phyloP scores from a whole-genome alignment of 2,113 vertebrate species.

The mouse (Mus musculus) region DNA sequence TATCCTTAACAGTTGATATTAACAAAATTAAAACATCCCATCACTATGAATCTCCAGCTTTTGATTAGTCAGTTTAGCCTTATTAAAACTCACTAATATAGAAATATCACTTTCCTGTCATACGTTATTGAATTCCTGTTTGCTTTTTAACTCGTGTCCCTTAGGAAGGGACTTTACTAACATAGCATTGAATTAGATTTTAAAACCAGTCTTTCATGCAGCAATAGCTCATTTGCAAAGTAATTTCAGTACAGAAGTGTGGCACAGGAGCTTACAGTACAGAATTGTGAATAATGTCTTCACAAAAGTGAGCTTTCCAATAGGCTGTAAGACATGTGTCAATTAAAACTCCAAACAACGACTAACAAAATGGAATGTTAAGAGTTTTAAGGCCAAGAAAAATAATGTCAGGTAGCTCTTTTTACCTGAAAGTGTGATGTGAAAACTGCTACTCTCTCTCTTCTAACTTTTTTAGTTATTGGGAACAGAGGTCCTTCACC shows the following conservation, averaged over 20 bases:
- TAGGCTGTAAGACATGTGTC: conserved; percentile 70
- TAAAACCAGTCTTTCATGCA: conserved; percentile 78
- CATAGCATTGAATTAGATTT: conserved; percentile 82
- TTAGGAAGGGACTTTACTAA: conserved; percentile 77
- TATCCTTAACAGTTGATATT: background rate
- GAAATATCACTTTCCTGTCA: conserved; percentile 42
- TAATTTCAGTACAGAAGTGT: conserved; percentile 81
- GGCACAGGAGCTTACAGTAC: conserved; percentile 67
- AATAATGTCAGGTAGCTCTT: background rate
- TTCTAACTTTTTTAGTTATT: background rate
- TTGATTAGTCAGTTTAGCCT: conserved; percentile 18
- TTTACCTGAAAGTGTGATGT: background rate
- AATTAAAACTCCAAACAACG: conserved; percentile 65
- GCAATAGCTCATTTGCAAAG: conserved; percentile 83
- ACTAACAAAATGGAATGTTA: conserved; percentile 23
- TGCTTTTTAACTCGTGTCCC: conserved; percentile 46
- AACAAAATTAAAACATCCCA: background rate
- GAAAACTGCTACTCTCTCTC: background rate
- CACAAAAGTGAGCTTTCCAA: conserved; percentile 58
- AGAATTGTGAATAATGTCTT: conserved; percentile 72
- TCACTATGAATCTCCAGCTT: background rate
- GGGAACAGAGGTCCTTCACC: background rate
- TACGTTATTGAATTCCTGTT: conserved; percentile 59
- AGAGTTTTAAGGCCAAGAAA: conserved; percentile 8
- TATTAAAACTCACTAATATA: background rate